A percentile compares a stretch with the other conserved stretches of the same genome.
Conservation (phyloP, 2,888 invertebrate species). For the Lobophora halterata region DNA sequence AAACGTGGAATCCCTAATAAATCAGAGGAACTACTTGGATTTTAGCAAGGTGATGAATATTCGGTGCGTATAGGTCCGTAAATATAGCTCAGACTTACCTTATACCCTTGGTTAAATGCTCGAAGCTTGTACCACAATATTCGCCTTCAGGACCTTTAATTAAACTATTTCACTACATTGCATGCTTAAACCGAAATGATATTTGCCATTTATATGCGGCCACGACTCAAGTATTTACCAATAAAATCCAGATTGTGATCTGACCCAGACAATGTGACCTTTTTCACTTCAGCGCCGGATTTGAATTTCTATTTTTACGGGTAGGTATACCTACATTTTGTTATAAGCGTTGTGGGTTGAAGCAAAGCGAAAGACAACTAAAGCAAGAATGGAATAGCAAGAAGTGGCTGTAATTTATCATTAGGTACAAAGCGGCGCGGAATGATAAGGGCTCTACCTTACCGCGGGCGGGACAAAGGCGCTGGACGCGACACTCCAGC, state of each 20-base stretch:
- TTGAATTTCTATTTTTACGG: constrained; percentile 20
- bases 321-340: constrained; percentile 21
- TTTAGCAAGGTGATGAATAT: constrained; percentile 34
- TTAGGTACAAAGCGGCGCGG: constrained; percentile 52
- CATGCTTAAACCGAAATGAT: constrained; percentile 8
- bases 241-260: constrained; percentile 26
- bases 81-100: constrained; percentile 5
- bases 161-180: constrained; percentile 11
- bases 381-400: too few species aligned
- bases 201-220: constrained; percentile 15
- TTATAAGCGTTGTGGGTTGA: constrained; percentile 28
- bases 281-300: constrained; percentile 20
- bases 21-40: constrained; percentile 38
- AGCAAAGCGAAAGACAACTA: constrained; percentile 35
- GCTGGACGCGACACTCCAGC: constrained; percentile 34
- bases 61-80: constrained; percentile 11
- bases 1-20: constrained; percentile 36
- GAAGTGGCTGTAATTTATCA: constrained; percentile 57
- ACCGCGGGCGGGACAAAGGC: neutral
- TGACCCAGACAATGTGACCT: constrained; percentile 27
- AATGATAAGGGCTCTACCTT: constrained; percentile 52
- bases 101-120: too few species aligned
- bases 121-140: too few species aligned
- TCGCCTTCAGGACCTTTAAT: constrained; percentile 11
- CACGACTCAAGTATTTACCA: constrained; percentile 23